Evolutionary conservation across 1,140 invertebrate species (phyloP).

Genomic region (Drosophila rhopaloa): DNA sequence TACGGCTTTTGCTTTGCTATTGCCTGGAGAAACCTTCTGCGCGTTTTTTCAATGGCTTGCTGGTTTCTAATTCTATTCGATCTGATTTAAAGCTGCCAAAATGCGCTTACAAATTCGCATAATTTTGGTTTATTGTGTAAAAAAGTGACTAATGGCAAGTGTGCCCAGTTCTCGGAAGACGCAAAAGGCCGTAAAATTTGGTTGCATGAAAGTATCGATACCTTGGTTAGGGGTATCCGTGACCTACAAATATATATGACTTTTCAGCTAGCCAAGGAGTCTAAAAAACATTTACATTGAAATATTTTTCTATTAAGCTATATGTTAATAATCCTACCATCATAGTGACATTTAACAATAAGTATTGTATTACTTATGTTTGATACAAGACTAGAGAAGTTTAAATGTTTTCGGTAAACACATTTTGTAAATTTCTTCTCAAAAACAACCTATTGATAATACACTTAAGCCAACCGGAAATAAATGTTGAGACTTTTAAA

Average conservation of each 20-base stretch:
- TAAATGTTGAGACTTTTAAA: too few species aligned
- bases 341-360: too few species aligned
- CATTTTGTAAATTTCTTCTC: too few species aligned
- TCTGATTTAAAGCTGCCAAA: constrained; percentile 18
- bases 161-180: constrained; percentile 22
- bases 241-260: neutral
- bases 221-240: neutral
- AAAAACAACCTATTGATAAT: too few species aligned
- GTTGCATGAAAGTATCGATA: constrained; percentile 1
- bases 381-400: too few species aligned
- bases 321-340: too few species aligned
- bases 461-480: too few species aligned
- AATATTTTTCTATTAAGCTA: too few species aligned
- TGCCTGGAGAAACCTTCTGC: neutral
- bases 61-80: neutral
- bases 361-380: too few species aligned
- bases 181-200: neutral
- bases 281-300: too few species aligned
- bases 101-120: constrained; percentile 33
- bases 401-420: too few species aligned
- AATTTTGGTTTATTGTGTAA: constrained; percentile 62
- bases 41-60: neutral
- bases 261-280: too few species aligned
- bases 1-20: neutral
- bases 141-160: constrained; percentile 71